phyloP scores from a whole-genome alignment of 2,888 invertebrate genomes.

The Heliconius ismenius region DNA sequence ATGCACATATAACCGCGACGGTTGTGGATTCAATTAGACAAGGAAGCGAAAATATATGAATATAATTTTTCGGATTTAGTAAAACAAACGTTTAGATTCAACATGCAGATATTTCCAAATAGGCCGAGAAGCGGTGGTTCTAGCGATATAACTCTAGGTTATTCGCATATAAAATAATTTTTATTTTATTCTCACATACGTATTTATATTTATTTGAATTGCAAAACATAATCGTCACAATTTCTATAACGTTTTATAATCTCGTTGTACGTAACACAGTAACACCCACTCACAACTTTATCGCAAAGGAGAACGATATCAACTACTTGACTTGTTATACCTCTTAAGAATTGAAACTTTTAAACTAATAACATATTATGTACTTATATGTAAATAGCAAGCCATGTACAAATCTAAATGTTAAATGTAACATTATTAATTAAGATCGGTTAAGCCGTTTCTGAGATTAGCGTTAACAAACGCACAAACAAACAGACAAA shows the following conservation, averaged over 20 bases:
- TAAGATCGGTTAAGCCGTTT: no score
- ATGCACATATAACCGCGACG: no score
- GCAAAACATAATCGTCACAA: not conserved
- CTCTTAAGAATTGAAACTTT: not conserved
- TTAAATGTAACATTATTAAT: no score
- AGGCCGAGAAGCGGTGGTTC: not conserved
- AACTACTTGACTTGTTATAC: not conserved
- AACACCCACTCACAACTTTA: slow-evolving; percentile 2
- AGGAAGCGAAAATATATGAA: no score
- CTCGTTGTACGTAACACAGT: not conserved
- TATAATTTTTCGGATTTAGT: no score
- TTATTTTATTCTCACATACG: not conserved
- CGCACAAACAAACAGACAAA: no score
- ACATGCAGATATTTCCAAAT: no score
- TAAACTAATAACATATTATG: not conserved
- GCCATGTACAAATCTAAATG: not conserved
- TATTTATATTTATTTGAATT: slow-evolving; percentile 1
- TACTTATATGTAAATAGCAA: not conserved
- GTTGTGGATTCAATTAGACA: no score
- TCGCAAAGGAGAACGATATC: not conserved
- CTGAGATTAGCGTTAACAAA: no score
- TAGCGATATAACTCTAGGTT: not conserved
- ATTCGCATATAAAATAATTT: no score
- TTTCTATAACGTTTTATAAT: slow-evolving; percentile 12
- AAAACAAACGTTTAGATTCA: no score